Percentiles rank a stretch among this genome's conserved stretches.
These are phyloP conservation scores for Tigriopus californicus DNA, from an alignment of 2,888 invertebrate genomes.

Conservation along the genomic window DNA sequence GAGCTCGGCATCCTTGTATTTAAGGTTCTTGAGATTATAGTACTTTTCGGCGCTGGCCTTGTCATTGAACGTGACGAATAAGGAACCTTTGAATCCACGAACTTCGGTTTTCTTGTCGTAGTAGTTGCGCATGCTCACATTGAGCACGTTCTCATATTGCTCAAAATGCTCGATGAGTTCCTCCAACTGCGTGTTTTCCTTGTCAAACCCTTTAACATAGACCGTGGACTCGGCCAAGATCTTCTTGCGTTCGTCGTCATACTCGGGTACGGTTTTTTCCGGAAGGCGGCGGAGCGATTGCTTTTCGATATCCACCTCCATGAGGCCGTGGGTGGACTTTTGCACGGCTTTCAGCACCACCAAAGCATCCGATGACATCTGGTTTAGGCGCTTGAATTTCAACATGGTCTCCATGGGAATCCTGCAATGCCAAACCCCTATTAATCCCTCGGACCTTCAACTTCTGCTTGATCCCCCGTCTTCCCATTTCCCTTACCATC, in stretches of 20 bases:
- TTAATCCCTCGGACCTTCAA: no score
- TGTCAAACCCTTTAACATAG: constrained; percentile 71
- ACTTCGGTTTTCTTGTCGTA: constrained; percentile 42
- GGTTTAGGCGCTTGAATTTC: constrained; percentile 67
- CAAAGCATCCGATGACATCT: constrained; percentile 44
- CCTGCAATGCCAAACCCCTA: no score
- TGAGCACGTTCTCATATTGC: constrained; percentile 3
- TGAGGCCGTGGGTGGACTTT: constrained; percentile 48
- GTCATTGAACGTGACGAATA: constrained; percentile 67
- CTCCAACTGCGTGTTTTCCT: constrained; percentile 37
- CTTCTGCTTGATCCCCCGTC: no score
- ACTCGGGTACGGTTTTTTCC: constrained; percentile 57
- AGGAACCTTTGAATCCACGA: constrained; percentile 68
- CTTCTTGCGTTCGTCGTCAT: constrained; percentile 60
- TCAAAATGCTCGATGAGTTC: constrained; percentile 7
- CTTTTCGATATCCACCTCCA: constrained; percentile 49
- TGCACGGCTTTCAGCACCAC: constrained; percentile 52
- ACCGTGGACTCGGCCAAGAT: constrained; percentile 53
- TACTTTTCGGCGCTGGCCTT: constrained; percentile 62
- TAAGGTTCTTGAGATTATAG: constrained; percentile 43
- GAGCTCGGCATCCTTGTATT: constrained; percentile 45
- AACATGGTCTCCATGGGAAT: constrained; percentile 60
- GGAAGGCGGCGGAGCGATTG: constrained; percentile 53
- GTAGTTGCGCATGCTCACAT: constrained; percentile 34
- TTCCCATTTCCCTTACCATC: no score